Conservation (phyloP, 2,888 invertebrate species). For the Trisateles emortualis region DNA sequence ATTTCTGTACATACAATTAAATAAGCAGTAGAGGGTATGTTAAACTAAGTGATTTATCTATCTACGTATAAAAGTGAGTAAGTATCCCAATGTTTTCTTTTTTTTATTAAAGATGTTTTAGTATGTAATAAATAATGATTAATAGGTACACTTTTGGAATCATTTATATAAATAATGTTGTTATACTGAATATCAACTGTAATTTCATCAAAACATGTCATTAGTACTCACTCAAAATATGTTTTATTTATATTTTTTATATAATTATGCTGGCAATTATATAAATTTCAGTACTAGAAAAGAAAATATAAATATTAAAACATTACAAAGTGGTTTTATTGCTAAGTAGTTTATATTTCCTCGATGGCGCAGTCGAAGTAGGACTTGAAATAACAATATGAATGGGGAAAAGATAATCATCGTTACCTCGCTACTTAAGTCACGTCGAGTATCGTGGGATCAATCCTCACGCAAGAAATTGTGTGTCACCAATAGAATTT, state of each 20-base stretch:
- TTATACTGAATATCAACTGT: constrained; percentile 28
- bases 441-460: no score
- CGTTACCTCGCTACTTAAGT: no score
- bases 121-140: constrained; percentile 29
- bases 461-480: no score
- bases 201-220: constrained; percentile 33
- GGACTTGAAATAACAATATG: no score
- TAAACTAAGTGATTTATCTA: constrained; percentile 51
- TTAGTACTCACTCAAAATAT: constrained; percentile 43
- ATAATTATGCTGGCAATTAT: constrained; percentile 68
- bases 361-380: no score
- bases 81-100: constrained; percentile 36
- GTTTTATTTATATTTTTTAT: constrained; percentile 62
- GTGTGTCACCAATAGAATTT: no score
- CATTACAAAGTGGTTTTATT: constrained; percentile 58
- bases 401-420: no score
- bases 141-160: constrained; percentile 35
- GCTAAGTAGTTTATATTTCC: constrained; percentile 19
- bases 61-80: constrained; percentile 47
- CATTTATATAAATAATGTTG: constrained; percentile 31
- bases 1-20: constrained; percentile 69
- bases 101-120: constrained; percentile 37
- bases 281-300: constrained; percentile 68
- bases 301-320: constrained; percentile 76
- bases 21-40: constrained; percentile 59